A percentile compares a stretch with the other conserved stretches of the same genome.
phyloP scores from a whole-genome alignment of 2,888 invertebrate species.

The Drosophila paracracens region DNA sequence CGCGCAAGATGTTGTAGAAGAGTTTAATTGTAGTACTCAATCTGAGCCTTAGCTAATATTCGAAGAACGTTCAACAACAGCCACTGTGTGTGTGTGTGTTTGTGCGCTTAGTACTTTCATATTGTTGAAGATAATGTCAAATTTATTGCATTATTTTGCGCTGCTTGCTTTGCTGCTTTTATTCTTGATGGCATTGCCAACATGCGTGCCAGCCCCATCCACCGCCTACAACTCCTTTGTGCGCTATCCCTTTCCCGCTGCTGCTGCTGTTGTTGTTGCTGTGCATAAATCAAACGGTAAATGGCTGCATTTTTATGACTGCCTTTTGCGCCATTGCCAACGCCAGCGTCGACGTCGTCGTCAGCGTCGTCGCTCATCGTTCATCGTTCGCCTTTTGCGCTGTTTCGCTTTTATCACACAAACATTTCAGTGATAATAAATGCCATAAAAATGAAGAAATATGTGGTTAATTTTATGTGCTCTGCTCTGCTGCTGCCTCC shows the following conservation, averaged over 20 bases:
- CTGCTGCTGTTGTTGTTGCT: constrained; percentile 49
- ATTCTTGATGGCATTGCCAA: constrained; percentile 39
- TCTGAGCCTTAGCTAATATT: neutral
- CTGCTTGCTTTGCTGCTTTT: constrained; percentile 48
- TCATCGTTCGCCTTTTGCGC: constrained; percentile 55
- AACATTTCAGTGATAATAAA: constrained; percentile 83
- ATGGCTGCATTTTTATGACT: constrained; percentile 82
- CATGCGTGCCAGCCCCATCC: constrained; percentile 43
- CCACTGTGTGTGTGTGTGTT: neutral
- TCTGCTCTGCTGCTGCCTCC: constrained; percentile 59
- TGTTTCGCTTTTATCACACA: constrained; percentile 81
- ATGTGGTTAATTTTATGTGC: constrained; percentile 84
- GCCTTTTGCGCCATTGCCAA: constrained; percentile 67
- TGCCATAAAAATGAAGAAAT: constrained; percentile 84
- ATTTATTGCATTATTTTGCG: constrained; percentile 80
- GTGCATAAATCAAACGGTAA: constrained; percentile 82
- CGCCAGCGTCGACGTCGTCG: constrained; percentile 27
- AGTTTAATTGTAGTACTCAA: neutral
- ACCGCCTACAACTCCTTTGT: constrained; percentile 9
- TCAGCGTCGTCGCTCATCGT: constrained; percentile 19
- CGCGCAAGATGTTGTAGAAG: neutral
- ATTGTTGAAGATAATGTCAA: constrained; percentile 79
- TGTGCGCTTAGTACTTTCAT: constrained; percentile 43
- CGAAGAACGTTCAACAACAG: neutral
- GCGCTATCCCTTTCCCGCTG: constrained; percentile 1